Percentiles rank a stretch among this genome's conserved stretches.
These are phyloP conservation scores for Pogonomyrmex californicus DNA, from an alignment of 1,140 invertebrate genomes.

Conservation along the genomic window DNA sequence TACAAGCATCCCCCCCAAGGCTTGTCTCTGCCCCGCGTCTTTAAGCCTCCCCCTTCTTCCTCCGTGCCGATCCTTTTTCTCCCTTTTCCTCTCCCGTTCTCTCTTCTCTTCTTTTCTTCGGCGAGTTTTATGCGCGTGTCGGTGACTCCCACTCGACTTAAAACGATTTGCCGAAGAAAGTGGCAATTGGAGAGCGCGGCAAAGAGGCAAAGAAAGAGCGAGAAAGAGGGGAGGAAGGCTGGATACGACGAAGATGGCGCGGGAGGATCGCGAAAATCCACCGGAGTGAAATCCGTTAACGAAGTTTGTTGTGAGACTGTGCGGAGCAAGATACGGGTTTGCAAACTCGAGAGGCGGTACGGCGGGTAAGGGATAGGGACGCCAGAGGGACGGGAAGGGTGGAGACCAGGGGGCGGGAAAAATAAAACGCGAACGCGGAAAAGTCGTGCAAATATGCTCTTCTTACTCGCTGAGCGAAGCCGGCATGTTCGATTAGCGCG, in stretches of 20 bases:
- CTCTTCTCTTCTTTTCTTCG: conserved; percentile 26
- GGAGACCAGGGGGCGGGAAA: neutral
- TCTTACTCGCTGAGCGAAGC: conserved; percentile 18
- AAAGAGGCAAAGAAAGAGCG: conserved; percentile 21
- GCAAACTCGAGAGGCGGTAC: conserved; percentile 64
- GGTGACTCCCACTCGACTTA: conserved; percentile 54
- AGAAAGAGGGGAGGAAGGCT: neutral
- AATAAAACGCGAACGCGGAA: neutral
- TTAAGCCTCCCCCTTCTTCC: neutral
- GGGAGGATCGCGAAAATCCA: conserved; percentile 63
- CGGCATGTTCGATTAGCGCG: conserved; percentile 64
- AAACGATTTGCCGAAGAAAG: conserved; percentile 68
- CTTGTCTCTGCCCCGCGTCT: conserved; percentile 42
- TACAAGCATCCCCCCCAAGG: conserved; percentile 53
- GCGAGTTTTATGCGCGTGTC: conserved; percentile 63
- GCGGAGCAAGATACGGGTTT: conserved; percentile 72
- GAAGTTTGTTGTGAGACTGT: conserved; percentile 76
- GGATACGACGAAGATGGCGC: neutral
- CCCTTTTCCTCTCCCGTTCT: neutral
- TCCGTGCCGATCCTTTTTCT: too few relatives aligned
- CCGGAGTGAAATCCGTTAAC: conserved; percentile 74
- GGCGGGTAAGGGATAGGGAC: conserved; percentile 3
- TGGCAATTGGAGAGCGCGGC: conserved; percentile 53
- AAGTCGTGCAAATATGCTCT: conserved; percentile 70
- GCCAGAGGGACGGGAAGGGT: neutral